Conservation (phyloP, 2,888 invertebrate species). For the Athrips mouffetella region DNA sequence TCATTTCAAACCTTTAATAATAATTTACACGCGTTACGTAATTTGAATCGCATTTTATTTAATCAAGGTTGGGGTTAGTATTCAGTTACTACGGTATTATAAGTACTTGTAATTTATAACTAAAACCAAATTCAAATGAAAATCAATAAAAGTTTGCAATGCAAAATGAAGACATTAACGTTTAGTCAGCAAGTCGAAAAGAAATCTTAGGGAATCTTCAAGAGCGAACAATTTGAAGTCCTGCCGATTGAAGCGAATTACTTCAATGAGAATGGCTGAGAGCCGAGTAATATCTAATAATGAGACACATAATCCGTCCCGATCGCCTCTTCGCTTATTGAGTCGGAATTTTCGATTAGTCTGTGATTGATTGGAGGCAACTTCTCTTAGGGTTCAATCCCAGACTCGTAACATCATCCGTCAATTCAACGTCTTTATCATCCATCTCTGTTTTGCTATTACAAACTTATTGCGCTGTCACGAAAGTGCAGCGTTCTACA, state of each 20-base stretch:
- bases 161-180: not conserved
- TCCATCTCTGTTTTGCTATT: not conserved
- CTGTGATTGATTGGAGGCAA: constrained; percentile 74
- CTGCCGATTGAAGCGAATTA: constrained; percentile 43
- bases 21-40: no score
- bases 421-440: not conserved
- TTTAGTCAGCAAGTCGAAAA: not conserved
- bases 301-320: constrained; percentile 67
- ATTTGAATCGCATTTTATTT: no score
- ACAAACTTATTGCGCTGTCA: not conserved
- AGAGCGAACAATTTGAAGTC: constrained; percentile 7
- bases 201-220: not conserved
- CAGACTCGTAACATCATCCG: not conserved
- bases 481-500: not conserved
- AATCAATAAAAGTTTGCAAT: no score
- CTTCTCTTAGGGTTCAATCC: constrained; percentile 44
- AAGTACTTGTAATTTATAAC: no score
- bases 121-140: no score
- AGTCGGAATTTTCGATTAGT: constrained; percentile 75
- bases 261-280: constrained; percentile 40
- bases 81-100: no score
- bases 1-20: no score
- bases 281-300: constrained; percentile 65
- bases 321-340: constrained; percentile 64
- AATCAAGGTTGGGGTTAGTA: no score